Evolutionary conservation across 2,113 vertebrate genomes (phyloP).

Genomic region (Steatornis caripensis): DNA sequence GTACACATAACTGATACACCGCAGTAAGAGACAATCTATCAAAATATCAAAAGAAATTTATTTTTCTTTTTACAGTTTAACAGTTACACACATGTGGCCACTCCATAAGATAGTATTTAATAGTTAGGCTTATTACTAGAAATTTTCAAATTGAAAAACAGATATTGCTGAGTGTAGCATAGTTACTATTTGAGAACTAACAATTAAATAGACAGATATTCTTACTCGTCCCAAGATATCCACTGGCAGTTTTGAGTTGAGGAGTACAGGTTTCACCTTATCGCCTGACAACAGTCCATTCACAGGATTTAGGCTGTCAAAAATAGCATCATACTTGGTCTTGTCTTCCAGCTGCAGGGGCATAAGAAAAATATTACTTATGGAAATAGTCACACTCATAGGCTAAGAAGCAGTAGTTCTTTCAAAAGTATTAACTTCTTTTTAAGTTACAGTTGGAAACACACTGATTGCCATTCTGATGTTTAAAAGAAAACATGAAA

Average conservation of each 20-base stretch:
- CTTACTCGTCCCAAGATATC: conserved; percentile 95
- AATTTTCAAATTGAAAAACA: neutral
- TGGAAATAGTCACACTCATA: neutral
- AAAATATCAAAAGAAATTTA: neutral
- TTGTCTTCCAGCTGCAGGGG: conserved; percentile 88
- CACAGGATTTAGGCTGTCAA: conserved; percentile 90
- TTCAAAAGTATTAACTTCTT: neutral
- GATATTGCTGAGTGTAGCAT: neutral
- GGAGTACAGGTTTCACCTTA: conserved; percentile 96
- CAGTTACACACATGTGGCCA: neutral
- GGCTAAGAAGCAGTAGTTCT: neutral
- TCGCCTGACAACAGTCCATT: conserved; percentile 92
- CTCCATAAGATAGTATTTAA: neutral
- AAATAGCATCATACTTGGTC: conserved; percentile 93
- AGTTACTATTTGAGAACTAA: neutral
- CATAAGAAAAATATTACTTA: conserved; percentile 19
- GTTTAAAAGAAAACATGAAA: neutral
- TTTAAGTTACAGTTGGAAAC: neutral
- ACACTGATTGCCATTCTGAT: neutral
- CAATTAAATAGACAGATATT: neutral
- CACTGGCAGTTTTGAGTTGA: conserved; percentile 97
- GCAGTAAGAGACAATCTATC: neutral
- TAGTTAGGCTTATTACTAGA: neutral
- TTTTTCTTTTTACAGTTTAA: neutral
- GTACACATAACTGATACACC: neutral